Evolutionary conservation across 2,797 vertebrate genomes (phyloP), one percentile per base, ranked within the genome.

Genomic region (Poecile montanus): DNA sequence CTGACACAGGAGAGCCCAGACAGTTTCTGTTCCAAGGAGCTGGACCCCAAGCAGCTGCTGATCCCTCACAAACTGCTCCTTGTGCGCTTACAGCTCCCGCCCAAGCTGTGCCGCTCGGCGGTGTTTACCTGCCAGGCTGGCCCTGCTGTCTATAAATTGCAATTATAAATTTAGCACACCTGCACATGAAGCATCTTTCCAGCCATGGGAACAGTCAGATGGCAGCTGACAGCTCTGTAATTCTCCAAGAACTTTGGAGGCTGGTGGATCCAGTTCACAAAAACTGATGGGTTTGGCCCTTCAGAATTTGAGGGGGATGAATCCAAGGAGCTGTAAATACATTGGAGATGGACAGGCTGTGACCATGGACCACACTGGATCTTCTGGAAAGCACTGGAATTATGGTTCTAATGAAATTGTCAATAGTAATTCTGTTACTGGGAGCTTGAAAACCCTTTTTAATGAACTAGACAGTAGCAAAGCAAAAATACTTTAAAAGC

Each of bases 401-500:
- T 97, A 97, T 80, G 85, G 92, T 95, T 97, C 96, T 97, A 98
- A 98, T 97, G 96, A 97, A 97, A 96, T 91, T 96, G 96, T 97
- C 97, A 97, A 97, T 97, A 97, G 89, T 97, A 97, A 97, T 97
- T 91, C 94, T 96, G 90, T 96, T 97, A 96, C 92, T 89, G 89
- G 89, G 88, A 97, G 90, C 93, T 94, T 91, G 96, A 95, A 97
- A 97, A 95, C 73, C 63, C 88, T 96, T 93, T 96, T 97, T 97
- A 98, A 98, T 97, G 96, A 97, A 97, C 95, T 97, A 95, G 94
- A 97, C 95, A 97, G 86, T 93, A 95, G 97, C 85, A 97, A 96
- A 97, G 76, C 88, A 97, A 97, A 96, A 96, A 95, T 85, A 89
- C 85, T 94, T 96, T 91, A 94, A 97, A 97, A 97, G 95, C 88